Percentiles rank a stretch among this genome's conserved stretches.
Evolutionary conservation across 2,888 invertebrate genomes (phyloP).

Genomic region (Idaea straminata): DNA sequence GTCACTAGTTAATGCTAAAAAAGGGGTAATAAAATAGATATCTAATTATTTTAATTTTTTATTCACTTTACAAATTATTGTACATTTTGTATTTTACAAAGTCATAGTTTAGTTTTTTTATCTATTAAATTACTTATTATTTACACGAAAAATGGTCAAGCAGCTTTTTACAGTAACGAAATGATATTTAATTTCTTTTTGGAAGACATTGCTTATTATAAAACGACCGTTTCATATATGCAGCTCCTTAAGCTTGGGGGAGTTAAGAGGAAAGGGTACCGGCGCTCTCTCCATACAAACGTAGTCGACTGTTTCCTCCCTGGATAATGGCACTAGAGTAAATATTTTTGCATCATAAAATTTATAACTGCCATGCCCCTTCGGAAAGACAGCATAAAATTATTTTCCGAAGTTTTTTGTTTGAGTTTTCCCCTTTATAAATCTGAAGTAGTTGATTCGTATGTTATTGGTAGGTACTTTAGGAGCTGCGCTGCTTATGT

Average conservation of each 20-base stretch:
- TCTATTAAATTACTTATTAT: not conserved
- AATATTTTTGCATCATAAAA: too few species aligned
- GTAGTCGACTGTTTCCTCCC: too few species aligned
- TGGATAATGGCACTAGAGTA: too few species aligned
- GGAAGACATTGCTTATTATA: not conserved
- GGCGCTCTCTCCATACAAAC: too few species aligned
- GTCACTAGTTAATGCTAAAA: not conserved
- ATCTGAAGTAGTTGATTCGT: too few species aligned
- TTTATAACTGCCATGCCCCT: too few species aligned
- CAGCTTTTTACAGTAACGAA: not conserved
- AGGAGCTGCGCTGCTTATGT: too few species aligned
- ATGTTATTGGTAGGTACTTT: too few species aligned
- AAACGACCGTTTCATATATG: not conserved
- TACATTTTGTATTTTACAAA: constrained; percentile 1
- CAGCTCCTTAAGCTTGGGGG: not conserved
- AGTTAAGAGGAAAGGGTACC: too few species aligned
- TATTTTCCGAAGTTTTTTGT: too few species aligned
- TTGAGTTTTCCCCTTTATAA: too few species aligned
- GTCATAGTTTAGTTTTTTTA: not conserved
- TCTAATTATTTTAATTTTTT: not conserved
- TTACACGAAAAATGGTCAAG: not conserved
- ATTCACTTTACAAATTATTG: constrained; percentile 1
- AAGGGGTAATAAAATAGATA: not conserved
- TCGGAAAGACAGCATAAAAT: too few species aligned
- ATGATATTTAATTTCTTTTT: not conserved